A percentile compares a stretch with the other conserved stretches of the same genome.
Evolutionary conservation across 2,113 vertebrate species (phyloP).

Genomic region (Acanthisitta chloris): DNA sequence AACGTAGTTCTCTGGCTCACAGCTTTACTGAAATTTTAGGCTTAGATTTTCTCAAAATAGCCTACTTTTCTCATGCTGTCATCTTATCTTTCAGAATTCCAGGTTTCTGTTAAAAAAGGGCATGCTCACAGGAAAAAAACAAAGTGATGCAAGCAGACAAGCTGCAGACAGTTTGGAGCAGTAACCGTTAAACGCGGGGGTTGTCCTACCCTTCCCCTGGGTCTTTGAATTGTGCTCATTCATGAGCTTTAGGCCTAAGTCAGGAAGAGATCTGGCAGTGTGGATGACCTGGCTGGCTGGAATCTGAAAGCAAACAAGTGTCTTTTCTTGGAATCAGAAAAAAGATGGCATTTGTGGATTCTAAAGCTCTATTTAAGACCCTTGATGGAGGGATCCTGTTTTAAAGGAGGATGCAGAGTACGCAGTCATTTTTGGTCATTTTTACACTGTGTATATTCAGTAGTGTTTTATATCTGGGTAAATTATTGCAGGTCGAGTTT

Average conservation of each 20-base stretch:
- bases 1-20: conserved; percentile 49
- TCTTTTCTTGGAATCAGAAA: neutral
- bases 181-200: conserved; percentile 10
- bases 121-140: neutral
- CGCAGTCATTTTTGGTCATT: neutral
- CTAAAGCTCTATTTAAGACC: neutral
- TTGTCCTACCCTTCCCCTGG: neutral
- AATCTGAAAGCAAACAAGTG: neutral
- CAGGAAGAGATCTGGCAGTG: neutral
- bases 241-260: neutral
- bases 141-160: conserved; percentile 24
- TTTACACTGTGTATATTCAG: neutral
- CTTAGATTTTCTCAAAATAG: conserved; percentile 14
- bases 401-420: neutral
- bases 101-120: conserved; percentile 33
- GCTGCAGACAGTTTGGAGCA: conserved; percentile 32
- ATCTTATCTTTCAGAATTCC: conserved; percentile 26
- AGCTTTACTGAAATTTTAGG: conserved; percentile 42
- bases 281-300: neutral
- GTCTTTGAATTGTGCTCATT: neutral
- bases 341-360: neutral
- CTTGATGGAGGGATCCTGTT: neutral
- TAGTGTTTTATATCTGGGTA: neutral
- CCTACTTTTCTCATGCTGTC: conserved; percentile 41
- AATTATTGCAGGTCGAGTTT: neutral